phyloP scores from a whole-genome alignment of 2,113 vertebrate species.

The pig (Sus scrofa) region DNA sequence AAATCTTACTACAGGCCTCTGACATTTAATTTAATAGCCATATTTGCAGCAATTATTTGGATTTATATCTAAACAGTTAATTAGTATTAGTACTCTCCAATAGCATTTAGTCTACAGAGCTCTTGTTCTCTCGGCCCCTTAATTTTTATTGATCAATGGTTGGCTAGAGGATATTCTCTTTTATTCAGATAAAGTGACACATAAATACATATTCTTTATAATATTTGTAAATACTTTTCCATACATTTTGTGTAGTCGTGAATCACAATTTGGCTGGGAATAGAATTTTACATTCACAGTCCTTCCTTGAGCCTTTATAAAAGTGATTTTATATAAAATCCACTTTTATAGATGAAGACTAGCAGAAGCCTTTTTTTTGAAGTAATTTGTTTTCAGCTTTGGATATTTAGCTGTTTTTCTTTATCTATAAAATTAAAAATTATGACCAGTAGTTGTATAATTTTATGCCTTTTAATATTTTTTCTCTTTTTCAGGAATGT shows the following conservation, averaged over 20 bases:
- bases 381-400: background rate
- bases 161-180: background rate
- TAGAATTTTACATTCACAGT: background rate
- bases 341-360: background rate
- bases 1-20: background rate
- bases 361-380: background rate
- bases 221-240: background rate
- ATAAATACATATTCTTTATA: background rate
- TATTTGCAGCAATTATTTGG: background rate
- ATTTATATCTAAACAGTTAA: background rate
- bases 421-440: background rate
- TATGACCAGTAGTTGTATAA: background rate
- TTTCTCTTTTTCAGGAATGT: background rate
- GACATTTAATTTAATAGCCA: conserved; percentile 1
- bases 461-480: background rate
- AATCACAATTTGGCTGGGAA: background rate
- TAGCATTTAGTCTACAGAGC: background rate
- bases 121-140: background rate
- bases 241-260: background rate
- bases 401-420: background rate
- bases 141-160: background rate
- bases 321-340: background rate
- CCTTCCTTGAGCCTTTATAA: background rate
- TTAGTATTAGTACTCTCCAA: background rate
- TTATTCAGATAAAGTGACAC: background rate